These are phyloP conservation scores for Pogonophryne albipinna DNA, from an alignment of 2,797 vertebrate genomes.

Conservation along the genomic window DNA sequence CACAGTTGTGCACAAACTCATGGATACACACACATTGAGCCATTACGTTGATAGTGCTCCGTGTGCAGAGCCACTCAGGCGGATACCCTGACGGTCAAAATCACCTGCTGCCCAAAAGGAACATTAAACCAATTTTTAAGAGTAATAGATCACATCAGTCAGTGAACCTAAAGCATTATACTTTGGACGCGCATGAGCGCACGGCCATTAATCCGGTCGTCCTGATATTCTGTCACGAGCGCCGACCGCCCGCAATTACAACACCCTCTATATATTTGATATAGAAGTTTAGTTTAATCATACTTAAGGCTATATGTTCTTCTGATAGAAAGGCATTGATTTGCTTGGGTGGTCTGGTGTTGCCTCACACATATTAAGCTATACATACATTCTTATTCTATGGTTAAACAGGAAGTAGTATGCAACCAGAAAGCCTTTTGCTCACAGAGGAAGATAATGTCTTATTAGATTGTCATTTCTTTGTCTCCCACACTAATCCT, in stretches of 20 bases:
- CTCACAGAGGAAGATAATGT: slow-evolving; percentile 27
- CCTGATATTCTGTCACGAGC: slow-evolving; percentile 76
- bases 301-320: slow-evolving; percentile 31
- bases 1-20: slow-evolving; percentile 1
- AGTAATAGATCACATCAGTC: slow-evolving; percentile 87
- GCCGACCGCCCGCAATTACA: slow-evolving; percentile 67
- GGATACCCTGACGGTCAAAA: slow-evolving; percentile 68
- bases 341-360: slow-evolving; percentile 17
- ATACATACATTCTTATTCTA: slow-evolving; percentile 35
- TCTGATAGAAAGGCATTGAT: not conserved
- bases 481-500: slow-evolving; percentile 5
- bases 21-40: not conserved
- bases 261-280: slow-evolving; percentile 42
- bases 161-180: slow-evolving; percentile 81
- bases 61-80: slow-evolving; percentile 52
- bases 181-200: slow-evolving; percentile 68
- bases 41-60: slow-evolving; percentile 27
- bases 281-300: slow-evolving; percentile 47
- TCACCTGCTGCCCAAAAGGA: slow-evolving; percentile 80
- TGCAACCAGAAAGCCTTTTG: slow-evolving; percentile 25
- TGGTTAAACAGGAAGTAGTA: slow-evolving; percentile 12
- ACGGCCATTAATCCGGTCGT: slow-evolving; percentile 73
- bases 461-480: slow-evolving; percentile 18
- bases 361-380: slow-evolving; percentile 8
- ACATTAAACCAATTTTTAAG: slow-evolving; percentile 84